Evolutionary conservation across 1,140 invertebrate species (phyloP).

Genomic region (Drosophila suzukii): DNA sequence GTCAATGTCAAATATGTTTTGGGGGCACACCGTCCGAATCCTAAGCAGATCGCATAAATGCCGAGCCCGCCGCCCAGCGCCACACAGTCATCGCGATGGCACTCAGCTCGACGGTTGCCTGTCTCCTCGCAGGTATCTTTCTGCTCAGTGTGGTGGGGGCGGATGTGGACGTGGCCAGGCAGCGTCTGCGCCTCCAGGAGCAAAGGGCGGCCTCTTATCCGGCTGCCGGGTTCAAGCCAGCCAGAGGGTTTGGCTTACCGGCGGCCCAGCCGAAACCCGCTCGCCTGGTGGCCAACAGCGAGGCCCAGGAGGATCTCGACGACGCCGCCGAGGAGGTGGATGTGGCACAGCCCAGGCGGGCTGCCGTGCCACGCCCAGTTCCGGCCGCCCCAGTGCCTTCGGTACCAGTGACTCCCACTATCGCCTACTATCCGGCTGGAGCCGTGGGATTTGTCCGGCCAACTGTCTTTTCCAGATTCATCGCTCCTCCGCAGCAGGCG

Average conservation of each 20-base stretch:
- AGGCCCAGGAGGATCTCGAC: constrained; percentile 69
- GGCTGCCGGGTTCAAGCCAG: constrained; percentile 39
- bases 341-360: constrained; percentile 17
- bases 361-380: background rate
- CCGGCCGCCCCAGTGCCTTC: constrained; percentile 3
- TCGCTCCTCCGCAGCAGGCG: constrained; percentile 20
- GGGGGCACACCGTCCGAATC: constrained; percentile 37
- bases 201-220: constrained; percentile 23
- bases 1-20: constrained; percentile 71
- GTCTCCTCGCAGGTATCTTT: constrained; percentile 23
- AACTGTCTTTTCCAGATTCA: constrained; percentile 4
- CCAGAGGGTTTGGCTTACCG: constrained; percentile 27
- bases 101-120: constrained; percentile 39
- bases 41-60: constrained; percentile 62
- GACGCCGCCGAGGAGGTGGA: constrained; percentile 64
- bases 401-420: constrained; percentile 29
- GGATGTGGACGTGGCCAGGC: constrained; percentile 12
- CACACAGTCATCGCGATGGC: constrained; percentile 51
- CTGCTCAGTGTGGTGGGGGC: constrained; percentile 39
- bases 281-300: constrained; percentile 68
- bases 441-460: constrained; percentile 72
- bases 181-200: constrained; percentile 20
- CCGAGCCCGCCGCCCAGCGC: constrained; percentile 2
- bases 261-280: constrained; percentile 53
- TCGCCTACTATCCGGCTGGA: constrained; percentile 70